Evolutionary conservation across 1,140 invertebrate genomes (phyloP).

Genomic region (Phocides pigmalion): DNA sequence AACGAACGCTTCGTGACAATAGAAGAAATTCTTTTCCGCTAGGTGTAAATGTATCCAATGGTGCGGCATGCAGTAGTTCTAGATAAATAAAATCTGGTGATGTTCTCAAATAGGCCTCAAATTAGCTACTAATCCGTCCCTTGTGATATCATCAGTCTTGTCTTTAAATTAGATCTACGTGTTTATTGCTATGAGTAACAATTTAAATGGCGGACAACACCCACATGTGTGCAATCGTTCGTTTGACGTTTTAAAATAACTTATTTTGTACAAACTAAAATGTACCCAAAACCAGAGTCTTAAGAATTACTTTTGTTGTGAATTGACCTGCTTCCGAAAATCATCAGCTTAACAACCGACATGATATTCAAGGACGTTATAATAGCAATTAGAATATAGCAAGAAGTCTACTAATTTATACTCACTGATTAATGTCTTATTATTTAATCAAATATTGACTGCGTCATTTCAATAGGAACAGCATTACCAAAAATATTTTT

Average conservation of each 20-base stretch:
- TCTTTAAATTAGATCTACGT: slow-evolving; percentile 70
- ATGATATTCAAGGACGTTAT: slow-evolving; percentile 27
- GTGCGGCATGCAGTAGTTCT: slow-evolving; percentile 3
- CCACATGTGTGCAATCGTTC: slow-evolving; percentile 64
- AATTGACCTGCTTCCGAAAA: not conserved
- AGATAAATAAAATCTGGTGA: not conserved
- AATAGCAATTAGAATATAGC: slow-evolving; percentile 24
- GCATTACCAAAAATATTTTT: not conserved
- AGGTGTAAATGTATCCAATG: not conserved
- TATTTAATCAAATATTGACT: not conserved
- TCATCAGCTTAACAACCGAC: slow-evolving; percentile 13
- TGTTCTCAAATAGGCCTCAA: slow-evolving; percentile 1
- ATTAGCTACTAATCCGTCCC: slow-evolving; percentile 18
- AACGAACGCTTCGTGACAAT: not conserved
- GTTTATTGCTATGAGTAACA: slow-evolving; percentile 74
- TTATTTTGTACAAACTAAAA: slow-evolving; percentile 33
- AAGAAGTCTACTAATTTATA: slow-evolving; percentile 12
- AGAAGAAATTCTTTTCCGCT: not conserved
- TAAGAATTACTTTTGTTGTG: slow-evolving; percentile 10
- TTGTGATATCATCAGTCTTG: slow-evolving; percentile 58
- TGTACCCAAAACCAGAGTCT: slow-evolving; percentile 18
- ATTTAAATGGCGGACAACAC: slow-evolving; percentile 59
- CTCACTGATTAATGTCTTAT: not conserved
- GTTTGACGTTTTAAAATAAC: slow-evolving; percentile 62
- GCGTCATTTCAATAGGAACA: not conserved